Evolutionary conservation across 2,888 invertebrate species (phyloP), one percentile per base, ranked within the genome.

Genomic region (Pachydiplax longipennis): DNA sequence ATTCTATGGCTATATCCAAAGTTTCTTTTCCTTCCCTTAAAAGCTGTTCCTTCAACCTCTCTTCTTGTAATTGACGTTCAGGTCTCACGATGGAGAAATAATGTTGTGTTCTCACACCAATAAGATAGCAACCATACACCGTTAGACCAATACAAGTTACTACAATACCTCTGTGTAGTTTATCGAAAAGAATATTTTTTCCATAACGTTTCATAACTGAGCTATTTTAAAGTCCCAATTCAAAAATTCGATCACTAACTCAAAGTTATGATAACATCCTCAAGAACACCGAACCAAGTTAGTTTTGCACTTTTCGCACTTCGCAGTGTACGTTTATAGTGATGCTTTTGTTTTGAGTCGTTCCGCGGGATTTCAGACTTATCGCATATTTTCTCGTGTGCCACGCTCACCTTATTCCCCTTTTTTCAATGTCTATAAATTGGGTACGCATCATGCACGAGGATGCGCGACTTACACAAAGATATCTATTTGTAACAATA

Each of bases 141-240:
- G 96, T 95, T 13, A 95, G 93, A 8, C 95, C 96, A 73, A 96
- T 93, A 92, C 96, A 95, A 31, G 94, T 93, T 58, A 93, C 93
- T 0, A 96, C 96, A 81, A 95, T 94, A 37, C 95, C 95, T 92
- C 94, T 95, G 92, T 96, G 96, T 58, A 95, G 92, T 91, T 93
- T 94, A 92, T 96, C 95, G 48, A 95, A 90, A 35, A 95, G 91
- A 25, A 93, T 91, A 92, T 92, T 94, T 25, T 92, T 93, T 91
- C 93, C 92, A 81, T 94, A 93, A 81, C 93, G 93, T 92, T 94
- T 95, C 91, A 93, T 93, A 94, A 94, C 94, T 91, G 58, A 35
- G 10, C 10, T 13, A 2, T 8, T 15, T 61, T 35, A 31, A 18
- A 18, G 2, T 31, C 31, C 13, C 5, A 40, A 15, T 18, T 22